Evolutionary conservation across 1,140 invertebrate genomes (phyloP).

Genomic region (Halictus rubicundus): DNA sequence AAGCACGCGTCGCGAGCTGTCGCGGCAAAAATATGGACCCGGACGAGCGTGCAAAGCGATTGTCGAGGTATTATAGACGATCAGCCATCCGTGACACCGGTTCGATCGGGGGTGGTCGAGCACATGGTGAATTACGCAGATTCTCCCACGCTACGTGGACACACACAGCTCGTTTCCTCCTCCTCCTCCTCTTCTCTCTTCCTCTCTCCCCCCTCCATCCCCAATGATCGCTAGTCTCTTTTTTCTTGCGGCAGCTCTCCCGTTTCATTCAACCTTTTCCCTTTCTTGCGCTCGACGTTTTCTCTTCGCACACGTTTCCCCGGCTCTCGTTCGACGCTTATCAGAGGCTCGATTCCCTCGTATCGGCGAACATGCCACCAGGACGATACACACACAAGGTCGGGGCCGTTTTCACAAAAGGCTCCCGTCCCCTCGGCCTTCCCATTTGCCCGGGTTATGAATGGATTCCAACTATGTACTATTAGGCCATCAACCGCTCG

Average conservation of each 20-base stretch:
- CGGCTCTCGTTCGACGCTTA: background rate
- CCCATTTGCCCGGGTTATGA: constrained; percentile 62
- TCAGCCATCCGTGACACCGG: constrained; percentile 31
- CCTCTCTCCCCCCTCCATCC: constrained; percentile 3
- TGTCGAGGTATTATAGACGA: constrained; percentile 17
- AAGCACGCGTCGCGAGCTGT: background rate
- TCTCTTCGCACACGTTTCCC: background rate
- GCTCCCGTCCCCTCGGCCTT: constrained; percentile 4
- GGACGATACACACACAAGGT: background rate
- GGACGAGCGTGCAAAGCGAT: constrained; percentile 1
- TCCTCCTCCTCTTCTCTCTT: constrained; percentile 17
- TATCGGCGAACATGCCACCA: background rate
- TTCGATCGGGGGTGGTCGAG: constrained; percentile 4
- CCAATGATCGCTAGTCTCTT: background rate
- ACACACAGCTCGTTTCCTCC: constrained; percentile 40
- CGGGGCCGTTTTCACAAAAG: constrained; percentile 48
- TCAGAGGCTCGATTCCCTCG: background rate
- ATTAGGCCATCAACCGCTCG: constrained; percentile 63
- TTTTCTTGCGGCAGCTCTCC: background rate
- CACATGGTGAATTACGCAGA: constrained; percentile 24
- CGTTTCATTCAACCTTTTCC: background rate
- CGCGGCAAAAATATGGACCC: constrained; percentile 19
- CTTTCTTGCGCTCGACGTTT: background rate
- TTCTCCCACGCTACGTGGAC: constrained; percentile 28
- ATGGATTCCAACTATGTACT: constrained; percentile 68